Base-by-base conservation (phyloP, 2,888 invertebrate genomes). In the Clusia tigrina region DNA sequence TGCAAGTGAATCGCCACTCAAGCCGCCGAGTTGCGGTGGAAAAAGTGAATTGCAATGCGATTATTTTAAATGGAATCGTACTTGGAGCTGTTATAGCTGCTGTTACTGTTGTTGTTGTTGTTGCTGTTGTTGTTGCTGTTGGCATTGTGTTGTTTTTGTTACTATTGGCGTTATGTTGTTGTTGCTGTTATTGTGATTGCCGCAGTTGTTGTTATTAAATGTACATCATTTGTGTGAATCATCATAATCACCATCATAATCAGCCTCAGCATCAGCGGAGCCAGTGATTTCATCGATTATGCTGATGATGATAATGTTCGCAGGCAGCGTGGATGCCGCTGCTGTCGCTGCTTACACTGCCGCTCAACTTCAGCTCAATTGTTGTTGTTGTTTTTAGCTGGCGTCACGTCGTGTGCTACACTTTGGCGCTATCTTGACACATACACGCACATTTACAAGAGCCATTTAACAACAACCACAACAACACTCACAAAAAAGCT, bases 61-160 rank as follows among this genome's bases (percentile, higher is more conserved):
- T n/a, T n/a, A n/a, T n/a, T n/a, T n/a, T n/a, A n/a, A n/a, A n/a
- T n/a, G n/a, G n/a, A n/a, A n/a, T n/a, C n/a, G n/a, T n/a, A n/a
- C n/a, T n/a, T n/a, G n/a, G n/a, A 32, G 12, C 6, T 32, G 6
- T 32, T 25, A 46, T 42, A 24, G 15, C 38, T 18, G 37, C 26
- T 26, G 54, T 24, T 54, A 26, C 26, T 12, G 20, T 55, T 37
- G 37, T 20, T 37, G 55, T 55, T 55, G 42, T 42, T 56, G 53
- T 58, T 32, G 56, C 42, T 56, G 26, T 64, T 56, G 55, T 54
- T 17, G 52, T 26, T 62, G 62, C 57, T 60, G 63, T 58, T 66
- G 65, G 24, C 48, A 20, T 53, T 51, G 68, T 66, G 38, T 20
- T 69, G 63, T 73, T 76, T 73, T 73, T 76, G 69, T 17, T 17